Base-by-base conservation (phyloP, 2,113 vertebrate genomes). In the Ochotona curzoniae region DNA sequence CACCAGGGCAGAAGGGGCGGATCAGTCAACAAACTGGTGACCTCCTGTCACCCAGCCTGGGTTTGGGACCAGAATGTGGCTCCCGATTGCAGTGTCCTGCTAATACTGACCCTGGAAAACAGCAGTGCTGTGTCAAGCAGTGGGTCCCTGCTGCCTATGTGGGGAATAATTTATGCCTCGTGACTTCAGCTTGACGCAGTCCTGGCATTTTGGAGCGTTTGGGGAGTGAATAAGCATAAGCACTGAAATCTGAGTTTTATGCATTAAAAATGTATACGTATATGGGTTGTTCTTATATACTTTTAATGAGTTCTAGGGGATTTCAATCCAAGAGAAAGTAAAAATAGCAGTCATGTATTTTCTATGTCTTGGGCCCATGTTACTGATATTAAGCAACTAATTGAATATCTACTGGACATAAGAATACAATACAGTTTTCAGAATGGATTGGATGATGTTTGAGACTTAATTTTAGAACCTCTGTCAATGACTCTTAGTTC, bases 381-480 rank as follows among this genome's bases (percentile, higher is more conserved):
- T 67, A 88, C 79, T 82, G 25, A 10, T 74, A 74, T 70, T 81
- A 66, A 92, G 30, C 90, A 88, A 60, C 15, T 75, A 38, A 44
- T 93, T 82, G 57, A 81, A 5, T 95, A 70, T 94, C 93, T 76
- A 60, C 88, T 87, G 12, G 76, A 93, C 71, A 64, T 91, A 83
- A 47, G 38, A 78, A 67, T 69, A 60, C 87, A 95, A 95, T 91
- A 1, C n/a, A 85, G 0, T 89, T 96, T 71, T 73, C 91, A 73
- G 73, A 83, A 70, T 61, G 32, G 11, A 66, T 95, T 94, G 38
- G 51, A 23, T 78, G 61, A 82, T 70, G 5, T 74, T 89, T 95
- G 76, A 87, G 70, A 85, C 83, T 90, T 89, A 91, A 92, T 73
- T 94, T 94, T 93, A 69, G 38, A 94, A 73, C 57, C 2, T 70